Evolutionary conservation across 2,888 invertebrate genomes (phyloP).

Genomic region (Drosophila diplacantha): DNA sequence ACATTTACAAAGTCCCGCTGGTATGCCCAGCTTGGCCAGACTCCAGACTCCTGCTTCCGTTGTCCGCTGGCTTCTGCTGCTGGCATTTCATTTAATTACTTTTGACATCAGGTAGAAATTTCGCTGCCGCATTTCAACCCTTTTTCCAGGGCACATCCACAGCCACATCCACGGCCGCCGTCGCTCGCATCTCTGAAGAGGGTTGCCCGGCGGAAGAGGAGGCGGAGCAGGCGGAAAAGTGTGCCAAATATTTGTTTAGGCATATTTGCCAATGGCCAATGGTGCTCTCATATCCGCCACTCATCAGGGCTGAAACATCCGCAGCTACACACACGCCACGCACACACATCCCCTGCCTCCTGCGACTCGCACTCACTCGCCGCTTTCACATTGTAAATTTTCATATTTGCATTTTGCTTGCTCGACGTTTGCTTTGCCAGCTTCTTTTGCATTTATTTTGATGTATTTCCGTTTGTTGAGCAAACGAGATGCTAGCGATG

Average conservation of each 20-base stretch:
- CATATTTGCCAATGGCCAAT: slow-evolving; percentile 59
- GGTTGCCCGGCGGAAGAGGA: slow-evolving; percentile 10
- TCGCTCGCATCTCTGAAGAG: slow-evolving; percentile 27
- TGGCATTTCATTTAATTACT: slow-evolving; percentile 69
- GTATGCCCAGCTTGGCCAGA: background rate
- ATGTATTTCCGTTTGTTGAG: slow-evolving; percentile 63
- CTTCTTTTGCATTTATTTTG: slow-evolving; percentile 61
- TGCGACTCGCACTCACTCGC: slow-evolving; percentile 1
- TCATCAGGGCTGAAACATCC: slow-evolving; percentile 29
- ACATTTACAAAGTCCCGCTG: background rate
- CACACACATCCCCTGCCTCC: background rate
- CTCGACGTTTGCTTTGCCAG: slow-evolving; percentile 33
- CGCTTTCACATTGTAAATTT: slow-evolving; percentile 10
- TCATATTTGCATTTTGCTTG: slow-evolving; percentile 63
- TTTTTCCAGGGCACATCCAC: slow-evolving; percentile 16
- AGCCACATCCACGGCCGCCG: background rate
- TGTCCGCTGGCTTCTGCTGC: slow-evolving; percentile 43
- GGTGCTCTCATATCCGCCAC: slow-evolving; percentile 29
- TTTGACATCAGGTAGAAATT: slow-evolving; percentile 67
- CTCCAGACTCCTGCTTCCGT: slow-evolving; percentile 2
- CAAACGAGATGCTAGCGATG: slow-evolving; percentile 26
- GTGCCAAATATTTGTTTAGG: slow-evolving; percentile 68
- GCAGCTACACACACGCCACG: background rate
- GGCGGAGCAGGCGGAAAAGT: slow-evolving; percentile 41
- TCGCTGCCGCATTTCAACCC: slow-evolving; percentile 40